A percentile compares a stretch with the other conserved stretches of the same genome.
These are phyloP conservation scores for Teleogryllus occipitalis DNA, from an alignment of 1,140 invertebrate species.

Conservation along the genomic window DNA sequence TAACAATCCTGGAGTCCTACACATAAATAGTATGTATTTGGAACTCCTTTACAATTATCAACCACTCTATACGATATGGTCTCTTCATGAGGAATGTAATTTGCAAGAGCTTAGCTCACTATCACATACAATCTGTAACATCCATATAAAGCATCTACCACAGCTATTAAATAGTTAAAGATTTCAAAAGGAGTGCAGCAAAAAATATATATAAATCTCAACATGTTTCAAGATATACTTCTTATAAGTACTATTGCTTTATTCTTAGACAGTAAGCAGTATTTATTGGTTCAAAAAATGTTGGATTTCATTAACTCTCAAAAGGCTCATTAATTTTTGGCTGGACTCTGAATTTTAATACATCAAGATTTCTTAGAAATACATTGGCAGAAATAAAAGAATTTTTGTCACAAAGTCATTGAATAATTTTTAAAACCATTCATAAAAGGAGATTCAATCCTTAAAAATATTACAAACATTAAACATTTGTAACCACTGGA, in stretches of 20 bases:
- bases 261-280: not conserved
- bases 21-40: not conserved
- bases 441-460: too few relatives aligned
- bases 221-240: not conserved
- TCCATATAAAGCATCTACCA: not conserved
- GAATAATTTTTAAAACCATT: too few relatives aligned
- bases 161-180: not conserved
- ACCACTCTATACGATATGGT: not conserved
- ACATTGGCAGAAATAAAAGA: too few relatives aligned
- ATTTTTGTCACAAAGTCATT: too few relatives aligned
- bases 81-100: not conserved
- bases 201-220: not conserved
- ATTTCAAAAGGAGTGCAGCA: not conserved
- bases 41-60: not conserved
- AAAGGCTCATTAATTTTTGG: too few relatives aligned
- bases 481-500: too few relatives aligned
- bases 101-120: not conserved
- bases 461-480: too few relatives aligned
- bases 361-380: too few relatives aligned
- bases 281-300: not conserved
- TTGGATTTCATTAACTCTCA: not conserved
- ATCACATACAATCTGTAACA: not conserved
- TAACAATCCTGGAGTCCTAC: not conserved
- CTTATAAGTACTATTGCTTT: not conserved
- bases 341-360: too few relatives aligned